A percentile compares a stretch with the other conserved stretches of the same genome.
These are phyloP conservation scores for Aleiodes alternator DNA, from an alignment of 2,888 invertebrate species.

Conservation along the genomic window DNA sequence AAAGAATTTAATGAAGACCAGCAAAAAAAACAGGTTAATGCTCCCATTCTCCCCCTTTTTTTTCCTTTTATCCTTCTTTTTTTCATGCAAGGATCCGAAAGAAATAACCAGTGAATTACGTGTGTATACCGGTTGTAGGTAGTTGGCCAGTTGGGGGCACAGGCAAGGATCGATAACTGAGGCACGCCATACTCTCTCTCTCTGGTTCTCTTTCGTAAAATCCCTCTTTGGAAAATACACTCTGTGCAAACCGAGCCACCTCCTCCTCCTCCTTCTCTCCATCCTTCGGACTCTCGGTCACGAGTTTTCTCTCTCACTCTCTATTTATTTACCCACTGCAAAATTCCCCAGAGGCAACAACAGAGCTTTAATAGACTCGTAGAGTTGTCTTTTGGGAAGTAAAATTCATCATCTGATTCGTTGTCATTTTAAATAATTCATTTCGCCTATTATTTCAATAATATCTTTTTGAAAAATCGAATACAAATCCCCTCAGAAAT, in stretches of 20 bases:
- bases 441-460: not conserved
- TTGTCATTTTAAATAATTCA: not conserved
- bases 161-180: conserved; percentile 66
- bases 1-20: not conserved
- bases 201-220: conserved; percentile 54
- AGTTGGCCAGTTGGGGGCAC: conserved; percentile 29
- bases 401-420: conserved; percentile 1
- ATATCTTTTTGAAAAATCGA: not conserved
- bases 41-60: not conserved
- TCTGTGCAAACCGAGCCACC: conserved; percentile 28
- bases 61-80: not conserved
- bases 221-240: conserved; percentile 39
- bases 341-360: conserved; percentile 49
- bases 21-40: conserved; percentile 9
- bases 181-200: conserved; percentile 68
- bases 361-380: conserved; percentile 29
- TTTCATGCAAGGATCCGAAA: conserved; percentile 17
- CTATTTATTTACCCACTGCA: conserved; percentile 40
- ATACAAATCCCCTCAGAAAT: not conserved
- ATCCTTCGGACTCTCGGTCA: conserved; percentile 22
- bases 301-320: conserved; percentile 33
- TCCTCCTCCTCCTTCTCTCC: not conserved
- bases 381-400: not conserved
- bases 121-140: conserved; percentile 22
- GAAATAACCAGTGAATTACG: conserved; percentile 30